Conservation (phyloP, 2,113 vertebrate species). For the Meriones unguiculatus region DNA sequence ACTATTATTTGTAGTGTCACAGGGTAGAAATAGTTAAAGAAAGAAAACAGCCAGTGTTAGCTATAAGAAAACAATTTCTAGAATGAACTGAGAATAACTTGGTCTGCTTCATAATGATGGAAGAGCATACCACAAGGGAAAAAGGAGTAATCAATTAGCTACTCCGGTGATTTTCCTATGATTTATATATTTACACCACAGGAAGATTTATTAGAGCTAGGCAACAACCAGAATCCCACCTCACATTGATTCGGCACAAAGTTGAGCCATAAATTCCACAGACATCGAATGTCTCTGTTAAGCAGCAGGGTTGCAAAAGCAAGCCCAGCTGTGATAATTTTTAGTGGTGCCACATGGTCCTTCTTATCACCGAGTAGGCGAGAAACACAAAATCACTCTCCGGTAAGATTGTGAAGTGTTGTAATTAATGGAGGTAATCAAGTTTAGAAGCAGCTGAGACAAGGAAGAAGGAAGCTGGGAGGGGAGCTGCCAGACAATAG, state of each 20-base stretch:
- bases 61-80: not conserved
- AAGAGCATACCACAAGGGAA: not conserved
- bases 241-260: conserved; percentile 2
- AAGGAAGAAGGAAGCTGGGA: not conserved
- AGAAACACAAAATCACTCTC: not conserved
- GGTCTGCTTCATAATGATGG: not conserved
- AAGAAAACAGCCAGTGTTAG: not conserved
- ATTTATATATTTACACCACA: not conserved
- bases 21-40: not conserved
- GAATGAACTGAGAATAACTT: not conserved
- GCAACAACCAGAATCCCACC: not conserved
- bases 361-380: not conserved
- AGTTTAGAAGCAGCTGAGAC: not conserved
- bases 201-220: not conserved
- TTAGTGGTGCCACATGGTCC: not conserved
- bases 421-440: not conserved
- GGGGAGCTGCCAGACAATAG: not conserved
- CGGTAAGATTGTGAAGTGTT: not conserved
- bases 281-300: not conserved
- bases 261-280: not conserved
- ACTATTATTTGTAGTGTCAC: not conserved
- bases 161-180: not conserved
- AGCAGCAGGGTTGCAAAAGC: not conserved
- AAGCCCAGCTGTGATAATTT: not conserved
- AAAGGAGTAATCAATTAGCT: not conserved